Evolutionary conservation across 2,113 vertebrate species (phyloP).

Genomic region (Odobenus rosmarus): DNA sequence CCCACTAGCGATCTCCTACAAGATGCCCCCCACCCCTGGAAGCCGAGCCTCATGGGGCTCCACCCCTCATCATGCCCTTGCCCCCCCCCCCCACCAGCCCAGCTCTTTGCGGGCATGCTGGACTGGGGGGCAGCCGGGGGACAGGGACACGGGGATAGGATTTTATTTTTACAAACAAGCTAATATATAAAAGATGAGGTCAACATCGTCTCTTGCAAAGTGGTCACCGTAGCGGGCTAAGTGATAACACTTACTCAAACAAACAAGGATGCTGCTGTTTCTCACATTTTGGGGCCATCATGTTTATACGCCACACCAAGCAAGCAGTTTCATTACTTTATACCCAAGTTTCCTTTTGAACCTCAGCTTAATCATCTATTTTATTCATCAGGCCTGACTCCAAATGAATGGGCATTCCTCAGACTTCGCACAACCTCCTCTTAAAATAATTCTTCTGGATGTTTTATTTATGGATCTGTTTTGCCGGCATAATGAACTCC

Average conservation of each 20-base stretch:
- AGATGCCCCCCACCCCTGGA: background rate
- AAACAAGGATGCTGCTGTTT: background rate
- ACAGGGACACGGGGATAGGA: background rate
- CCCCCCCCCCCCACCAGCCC: background rate
- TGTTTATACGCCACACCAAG: background rate
- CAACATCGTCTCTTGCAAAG: background rate
- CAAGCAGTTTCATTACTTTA: background rate
- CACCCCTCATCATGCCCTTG: background rate
- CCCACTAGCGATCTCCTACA: background rate
- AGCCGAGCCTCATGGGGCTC: background rate
- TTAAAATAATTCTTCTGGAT: background rate
- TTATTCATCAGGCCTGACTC: constrained; percentile 1
- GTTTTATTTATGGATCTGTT: background rate
- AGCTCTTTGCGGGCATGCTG: background rate
- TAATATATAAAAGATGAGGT: background rate
- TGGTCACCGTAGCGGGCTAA: background rate
- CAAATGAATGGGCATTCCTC: background rate
- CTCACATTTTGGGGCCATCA: background rate
- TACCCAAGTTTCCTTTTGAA: background rate
- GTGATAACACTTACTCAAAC: background rate
- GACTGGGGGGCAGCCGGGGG: background rate
- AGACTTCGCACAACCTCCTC: background rate
- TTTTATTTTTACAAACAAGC: background rate
- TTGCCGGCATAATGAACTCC: background rate
- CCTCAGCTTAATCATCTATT: background rate